Percentiles rank a stretch among this genome's conserved stretches.
Evolutionary conservation across 2,888 invertebrate species (phyloP).

Genomic region (Parnassius glacialis): DNA sequence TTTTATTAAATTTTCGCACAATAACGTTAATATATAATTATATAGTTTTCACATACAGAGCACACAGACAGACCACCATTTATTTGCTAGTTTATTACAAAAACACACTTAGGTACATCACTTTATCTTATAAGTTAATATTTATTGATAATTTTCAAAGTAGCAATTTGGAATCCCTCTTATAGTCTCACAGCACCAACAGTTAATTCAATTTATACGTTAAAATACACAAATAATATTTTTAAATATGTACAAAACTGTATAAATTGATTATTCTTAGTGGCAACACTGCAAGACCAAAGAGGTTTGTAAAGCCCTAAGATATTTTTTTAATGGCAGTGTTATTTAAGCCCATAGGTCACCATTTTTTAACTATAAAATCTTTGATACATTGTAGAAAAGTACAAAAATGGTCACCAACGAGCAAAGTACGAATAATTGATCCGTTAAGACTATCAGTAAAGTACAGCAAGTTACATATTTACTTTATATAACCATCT

Average conservation of each 20-base stretch:
- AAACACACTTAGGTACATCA: slow-evolving; percentile 40
- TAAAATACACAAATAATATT: background rate
- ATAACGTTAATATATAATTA: slow-evolving; percentile 28
- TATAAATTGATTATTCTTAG: background rate
- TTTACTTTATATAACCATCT: slow-evolving; percentile 34
- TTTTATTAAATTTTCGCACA: slow-evolving; percentile 32
- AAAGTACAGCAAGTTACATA: slow-evolving; percentile 45
- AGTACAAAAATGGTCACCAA: slow-evolving; percentile 54
- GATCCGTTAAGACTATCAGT: slow-evolving; percentile 55
- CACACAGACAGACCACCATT: slow-evolving; percentile 39
- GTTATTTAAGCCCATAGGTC: slow-evolving; percentile 47
- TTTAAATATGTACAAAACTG: background rate
- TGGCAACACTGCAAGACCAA: slow-evolving; percentile 19
- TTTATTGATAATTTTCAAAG: slow-evolving; percentile 28
- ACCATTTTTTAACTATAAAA: slow-evolving; percentile 41
- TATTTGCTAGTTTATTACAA: slow-evolving; percentile 38
- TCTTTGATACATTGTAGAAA: slow-evolving; percentile 19
- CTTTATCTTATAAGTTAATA: slow-evolving; percentile 32
- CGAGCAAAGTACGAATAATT: slow-evolving; percentile 72
- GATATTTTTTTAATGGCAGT: slow-evolving; percentile 59
- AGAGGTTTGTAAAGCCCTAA: slow-evolving; percentile 21
- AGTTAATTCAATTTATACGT: background rate
- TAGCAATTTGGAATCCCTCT: slow-evolving; percentile 32
- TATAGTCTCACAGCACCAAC: slow-evolving; percentile 55
- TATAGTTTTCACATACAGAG: slow-evolving; percentile 37